Evolutionary conservation across 2,113 vertebrate species (phyloP).

Genomic region (Mormyrus lacerda): DNA sequence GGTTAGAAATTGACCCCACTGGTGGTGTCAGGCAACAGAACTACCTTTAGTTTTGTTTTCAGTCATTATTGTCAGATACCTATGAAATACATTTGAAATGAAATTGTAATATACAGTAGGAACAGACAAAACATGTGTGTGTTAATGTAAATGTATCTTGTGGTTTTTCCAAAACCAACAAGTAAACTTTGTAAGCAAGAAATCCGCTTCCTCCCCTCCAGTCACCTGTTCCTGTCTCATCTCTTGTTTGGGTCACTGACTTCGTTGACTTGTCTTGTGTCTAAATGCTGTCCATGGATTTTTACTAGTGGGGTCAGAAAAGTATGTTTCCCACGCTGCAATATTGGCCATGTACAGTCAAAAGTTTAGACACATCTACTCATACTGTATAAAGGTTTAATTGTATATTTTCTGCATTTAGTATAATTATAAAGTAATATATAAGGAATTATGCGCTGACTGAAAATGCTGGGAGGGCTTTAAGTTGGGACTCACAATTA

Average conservation of each 20-base stretch:
- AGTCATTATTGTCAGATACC: not conserved
- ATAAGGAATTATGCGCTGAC: not conserved
- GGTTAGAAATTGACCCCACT: not conserved
- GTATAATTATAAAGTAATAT: not conserved
- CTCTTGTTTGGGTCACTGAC: not conserved
- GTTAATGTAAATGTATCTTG: not conserved
- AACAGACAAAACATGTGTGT: not conserved
- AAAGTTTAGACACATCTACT: not conserved
- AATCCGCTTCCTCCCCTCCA: not conserved
- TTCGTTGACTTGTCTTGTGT: not conserved
- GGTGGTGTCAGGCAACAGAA: not conserved
- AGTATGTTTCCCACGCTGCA: not conserved
- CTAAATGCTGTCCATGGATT: not conserved
- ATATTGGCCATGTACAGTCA: not conserved
- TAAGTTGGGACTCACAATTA: not conserved
- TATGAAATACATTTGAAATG: not conserved
- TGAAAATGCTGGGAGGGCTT: not conserved
- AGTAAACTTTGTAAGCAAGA: not conserved
- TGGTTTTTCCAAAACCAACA: not conserved
- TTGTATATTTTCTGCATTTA: not conserved
- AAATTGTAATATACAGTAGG: not conserved
- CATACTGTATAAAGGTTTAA: not conserved
- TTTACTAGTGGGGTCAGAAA: not conserved
- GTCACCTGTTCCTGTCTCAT: not conserved
- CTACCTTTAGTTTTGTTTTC: not conserved